These are phyloP conservation scores for Metaphire vulgaris DNA, from an alignment of 1,140 invertebrate genomes.

Conservation along the genomic window DNA sequence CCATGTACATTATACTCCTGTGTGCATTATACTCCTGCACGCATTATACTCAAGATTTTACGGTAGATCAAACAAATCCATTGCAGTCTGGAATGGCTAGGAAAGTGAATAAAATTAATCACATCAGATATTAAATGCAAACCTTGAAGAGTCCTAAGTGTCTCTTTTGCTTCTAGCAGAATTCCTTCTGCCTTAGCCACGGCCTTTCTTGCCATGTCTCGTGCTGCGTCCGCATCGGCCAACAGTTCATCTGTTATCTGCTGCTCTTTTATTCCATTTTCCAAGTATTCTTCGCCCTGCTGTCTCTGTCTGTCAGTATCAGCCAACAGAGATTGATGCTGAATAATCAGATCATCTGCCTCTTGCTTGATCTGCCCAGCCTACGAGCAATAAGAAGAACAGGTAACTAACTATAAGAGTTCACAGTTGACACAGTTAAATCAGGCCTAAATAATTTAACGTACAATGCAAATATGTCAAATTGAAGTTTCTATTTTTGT, in stretches of 20 bases:
- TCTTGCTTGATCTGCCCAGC: constrained; percentile 56
- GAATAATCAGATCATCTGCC: constrained; percentile 56
- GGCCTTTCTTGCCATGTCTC: constrained; percentile 69
- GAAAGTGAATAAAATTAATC: too few species aligned
- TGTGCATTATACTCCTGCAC: too few species aligned
- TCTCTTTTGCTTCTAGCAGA: constrained; percentile 76
- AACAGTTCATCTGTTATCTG: constrained; percentile 61
- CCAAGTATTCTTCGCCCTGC: constrained; percentile 40
- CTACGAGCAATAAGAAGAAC: constrained; percentile 40
- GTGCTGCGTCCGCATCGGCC: constrained; percentile 64
- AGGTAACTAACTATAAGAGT: neutral
- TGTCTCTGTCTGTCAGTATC: constrained; percentile 45
- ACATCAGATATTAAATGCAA: too few species aligned
- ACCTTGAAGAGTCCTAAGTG: constrained; percentile 75
- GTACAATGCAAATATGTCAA: too few species aligned
- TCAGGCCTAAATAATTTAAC: neutral
- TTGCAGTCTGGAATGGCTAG: too few species aligned
- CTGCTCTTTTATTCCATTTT: constrained; percentile 37
- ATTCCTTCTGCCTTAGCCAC: constrained; percentile 75
- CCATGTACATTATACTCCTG: too few species aligned
- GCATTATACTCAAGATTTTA: too few species aligned
- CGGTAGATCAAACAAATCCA: too few species aligned
- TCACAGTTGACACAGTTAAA: neutral
- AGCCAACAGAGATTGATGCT: constrained; percentile 52
- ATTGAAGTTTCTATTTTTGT: too few species aligned